These are phyloP conservation scores for Phycodurus eques DNA, from an alignment of 2,113 vertebrate genomes.

Conservation along the genomic window DNA sequence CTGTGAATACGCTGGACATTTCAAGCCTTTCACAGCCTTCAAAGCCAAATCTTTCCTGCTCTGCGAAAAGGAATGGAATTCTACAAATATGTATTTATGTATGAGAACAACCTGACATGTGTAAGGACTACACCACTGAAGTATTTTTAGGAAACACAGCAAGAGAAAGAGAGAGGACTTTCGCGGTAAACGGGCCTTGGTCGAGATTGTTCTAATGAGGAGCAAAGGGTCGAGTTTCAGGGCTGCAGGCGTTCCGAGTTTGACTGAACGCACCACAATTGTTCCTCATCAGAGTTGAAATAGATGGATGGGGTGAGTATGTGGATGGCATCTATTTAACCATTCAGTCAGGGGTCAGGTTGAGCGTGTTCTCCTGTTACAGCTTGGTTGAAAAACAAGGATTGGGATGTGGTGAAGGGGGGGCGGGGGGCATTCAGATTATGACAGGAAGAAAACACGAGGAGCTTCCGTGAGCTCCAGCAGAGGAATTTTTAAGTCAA, in stretches of 20 bases:
- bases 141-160: slow-evolving; percentile 51
- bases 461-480: slow-evolving; percentile 9
- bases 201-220: slow-evolving; percentile 28
- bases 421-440: neutral
- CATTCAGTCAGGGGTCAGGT: slow-evolving; percentile 8
- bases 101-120: slow-evolving; percentile 49
- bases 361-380: slow-evolving; percentile 6
- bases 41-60: neutral
- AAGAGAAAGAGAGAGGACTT: slow-evolving; percentile 24
- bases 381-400: slow-evolving; percentile 11
- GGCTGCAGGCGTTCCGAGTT: slow-evolving; percentile 17
- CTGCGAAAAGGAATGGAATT: neutral
- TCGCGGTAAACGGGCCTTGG: slow-evolving; percentile 17
- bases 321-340: slow-evolving; percentile 15
- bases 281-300: slow-evolving; percentile 19
- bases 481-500: slow-evolving; percentile 17
- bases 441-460: slow-evolving; percentile 4
- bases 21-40: neutral
- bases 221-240: slow-evolving; percentile 31
- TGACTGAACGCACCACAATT: slow-evolving; percentile 17
- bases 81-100: slow-evolving; percentile 25
- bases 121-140: slow-evolving; percentile 39
- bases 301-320: slow-evolving; percentile 29
- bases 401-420: neutral
- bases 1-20: slow-evolving; percentile 9